These are phyloP conservation scores for Dysdera silvatica DNA, from an alignment of 1,140 invertebrate species.

Conservation along the genomic window DNA sequence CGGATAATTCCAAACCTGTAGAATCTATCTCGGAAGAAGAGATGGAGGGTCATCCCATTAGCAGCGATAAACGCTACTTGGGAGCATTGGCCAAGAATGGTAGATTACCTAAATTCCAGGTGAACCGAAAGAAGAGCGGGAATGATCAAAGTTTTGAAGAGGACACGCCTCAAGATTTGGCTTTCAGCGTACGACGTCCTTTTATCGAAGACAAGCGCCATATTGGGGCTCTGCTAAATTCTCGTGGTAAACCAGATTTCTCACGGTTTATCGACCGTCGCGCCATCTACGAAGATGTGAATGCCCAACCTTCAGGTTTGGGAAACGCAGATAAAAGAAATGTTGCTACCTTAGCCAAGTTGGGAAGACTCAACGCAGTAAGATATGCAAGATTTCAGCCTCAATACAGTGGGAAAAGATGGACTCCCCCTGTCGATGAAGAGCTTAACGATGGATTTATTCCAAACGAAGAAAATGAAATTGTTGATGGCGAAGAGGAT, in stretches of 20 bases:
- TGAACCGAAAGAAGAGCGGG: not conserved
- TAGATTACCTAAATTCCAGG: constrained; percentile 8
- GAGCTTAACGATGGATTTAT: not conserved
- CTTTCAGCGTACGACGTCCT: not conserved
- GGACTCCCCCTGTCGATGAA: not conserved
- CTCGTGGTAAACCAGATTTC: not conserved
- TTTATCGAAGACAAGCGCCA: not conserved
- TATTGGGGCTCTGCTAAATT: constrained; percentile 1
- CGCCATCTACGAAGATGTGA: not conserved
- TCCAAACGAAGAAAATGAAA: not conserved
- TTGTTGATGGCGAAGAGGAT: not conserved
- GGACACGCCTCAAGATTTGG: not conserved
- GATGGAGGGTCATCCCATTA: too few relatives aligned
- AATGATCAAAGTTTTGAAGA: constrained; percentile 2
- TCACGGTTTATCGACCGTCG: not conserved
- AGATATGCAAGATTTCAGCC: constrained; percentile 8
- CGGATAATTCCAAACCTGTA: too few relatives aligned
- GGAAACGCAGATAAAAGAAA: constrained; percentile 8
- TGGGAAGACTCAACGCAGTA: constrained; percentile 12
- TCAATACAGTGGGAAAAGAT: constrained; percentile 2
- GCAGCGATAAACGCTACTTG: constrained; percentile 23
- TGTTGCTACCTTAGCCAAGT: constrained; percentile 10
- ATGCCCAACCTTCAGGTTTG: not conserved
- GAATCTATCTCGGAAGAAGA: too few relatives aligned
- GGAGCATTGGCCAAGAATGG: constrained; percentile 19